Conservation (phyloP, 2,888 invertebrate species). For the Ellobium chinense region DNA sequence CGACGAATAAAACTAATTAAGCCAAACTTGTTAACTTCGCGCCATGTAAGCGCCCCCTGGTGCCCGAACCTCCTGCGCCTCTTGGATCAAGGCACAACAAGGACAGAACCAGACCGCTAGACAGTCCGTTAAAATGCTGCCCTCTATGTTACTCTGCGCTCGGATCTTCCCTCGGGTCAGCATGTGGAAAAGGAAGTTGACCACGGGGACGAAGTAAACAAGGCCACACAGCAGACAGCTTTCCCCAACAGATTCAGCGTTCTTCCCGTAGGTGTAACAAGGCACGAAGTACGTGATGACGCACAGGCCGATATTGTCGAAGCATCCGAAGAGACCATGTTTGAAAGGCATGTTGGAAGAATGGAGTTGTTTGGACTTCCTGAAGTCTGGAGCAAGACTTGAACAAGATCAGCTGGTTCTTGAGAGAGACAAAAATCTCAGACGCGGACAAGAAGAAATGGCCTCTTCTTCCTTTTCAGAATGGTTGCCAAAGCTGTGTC, state of each 20-base stretch:
- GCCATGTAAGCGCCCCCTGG: neutral
- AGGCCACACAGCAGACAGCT: slow-evolving; percentile 72
- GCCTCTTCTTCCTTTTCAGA: no score
- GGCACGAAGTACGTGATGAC: slow-evolving; percentile 73
- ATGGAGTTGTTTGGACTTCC: no score
- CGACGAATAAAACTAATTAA: no score
- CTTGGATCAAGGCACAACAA: slow-evolving; percentile 26
- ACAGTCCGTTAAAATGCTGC: neutral
- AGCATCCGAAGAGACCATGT: slow-evolving; percentile 75
- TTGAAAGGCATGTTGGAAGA: slow-evolving; percentile 57
- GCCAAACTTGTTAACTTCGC: no score
- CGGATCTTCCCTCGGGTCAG: slow-evolving; percentile 11
- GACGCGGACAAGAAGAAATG: no score
- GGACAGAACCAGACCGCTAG: neutral
- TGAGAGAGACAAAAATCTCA: no score
- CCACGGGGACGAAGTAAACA: neutral
- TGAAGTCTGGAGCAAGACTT: no score
- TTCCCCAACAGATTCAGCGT: slow-evolving; percentile 74
- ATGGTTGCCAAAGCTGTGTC: no score
- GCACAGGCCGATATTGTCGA: slow-evolving; percentile 74
- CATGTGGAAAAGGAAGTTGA: slow-evolving; percentile 1
- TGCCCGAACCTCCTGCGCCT: slow-evolving; percentile 10
- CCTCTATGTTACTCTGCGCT: slow-evolving; percentile 5
- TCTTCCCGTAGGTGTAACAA: slow-evolving; percentile 76
- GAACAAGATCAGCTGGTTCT: no score